Evolutionary conservation across 2,888 invertebrate species (phyloP).

Genomic region (Thera obeliscata): DNA sequence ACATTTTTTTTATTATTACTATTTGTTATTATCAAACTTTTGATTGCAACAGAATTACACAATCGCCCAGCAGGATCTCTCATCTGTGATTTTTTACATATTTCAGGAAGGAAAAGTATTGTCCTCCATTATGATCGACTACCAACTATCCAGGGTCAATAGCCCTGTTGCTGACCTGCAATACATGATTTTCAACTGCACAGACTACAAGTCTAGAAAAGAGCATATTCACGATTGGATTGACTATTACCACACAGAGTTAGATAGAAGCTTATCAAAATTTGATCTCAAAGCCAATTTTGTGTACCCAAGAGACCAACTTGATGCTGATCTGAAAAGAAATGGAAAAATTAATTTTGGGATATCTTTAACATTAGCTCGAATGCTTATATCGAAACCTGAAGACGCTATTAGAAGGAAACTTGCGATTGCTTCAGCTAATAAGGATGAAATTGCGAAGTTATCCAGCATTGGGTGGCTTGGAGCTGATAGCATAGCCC

Average conservation of each 20-base stretch:
- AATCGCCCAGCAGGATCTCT: too few relatives aligned
- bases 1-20: too few relatives aligned
- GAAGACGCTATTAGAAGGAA: not conserved
- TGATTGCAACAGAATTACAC: too few relatives aligned
- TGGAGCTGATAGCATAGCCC: constrained; percentile 5
- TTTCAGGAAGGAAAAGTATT: constrained; percentile 43
- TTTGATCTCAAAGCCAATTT: constrained; percentile 45
- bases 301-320: constrained; percentile 47
- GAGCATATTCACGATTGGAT: constrained; percentile 48
- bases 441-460: not conserved
- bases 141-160: constrained; percentile 46
- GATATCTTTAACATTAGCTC: constrained; percentile 28
- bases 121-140: constrained; percentile 51
- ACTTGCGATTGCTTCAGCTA: not conserved
- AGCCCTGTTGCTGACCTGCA: constrained; percentile 48
- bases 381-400: not conserved
- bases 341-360: constrained; percentile 42
- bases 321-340: constrained; percentile 50
- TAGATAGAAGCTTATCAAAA: constrained; percentile 43
- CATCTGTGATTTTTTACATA: constrained; percentile 1
- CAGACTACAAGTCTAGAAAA: constrained; percentile 46
- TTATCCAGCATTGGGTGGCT: not conserved
- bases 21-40: too few relatives aligned
- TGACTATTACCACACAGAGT: constrained; percentile 46
- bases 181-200: constrained; percentile 52